These are phyloP conservation scores for Crotalus helleri DNA, from an alignment of 2,113 vertebrate genomes.

Conservation along the genomic window DNA sequence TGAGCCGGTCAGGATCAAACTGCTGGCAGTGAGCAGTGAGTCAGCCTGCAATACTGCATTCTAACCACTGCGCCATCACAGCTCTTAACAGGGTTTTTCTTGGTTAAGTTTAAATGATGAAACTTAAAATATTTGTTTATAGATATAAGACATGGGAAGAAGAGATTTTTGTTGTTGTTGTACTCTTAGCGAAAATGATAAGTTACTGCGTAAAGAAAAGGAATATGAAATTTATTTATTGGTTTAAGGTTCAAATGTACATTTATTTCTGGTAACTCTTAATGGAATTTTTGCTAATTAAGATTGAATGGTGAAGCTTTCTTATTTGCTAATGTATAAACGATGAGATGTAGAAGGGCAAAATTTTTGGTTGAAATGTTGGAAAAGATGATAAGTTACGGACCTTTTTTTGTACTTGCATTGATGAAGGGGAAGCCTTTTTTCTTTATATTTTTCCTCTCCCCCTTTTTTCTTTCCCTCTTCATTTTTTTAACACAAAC, in stretches of 20 bases:
- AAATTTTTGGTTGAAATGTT: neutral
- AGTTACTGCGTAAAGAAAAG: neutral
- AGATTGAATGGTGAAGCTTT: neutral
- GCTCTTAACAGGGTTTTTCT: neutral
- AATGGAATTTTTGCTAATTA: neutral
- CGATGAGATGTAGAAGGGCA: neutral
- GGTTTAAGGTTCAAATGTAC: neutral
- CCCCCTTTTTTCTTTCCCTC: neutral
- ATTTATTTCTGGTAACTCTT: neutral
- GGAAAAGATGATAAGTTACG: neutral
- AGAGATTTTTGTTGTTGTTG: neutral
- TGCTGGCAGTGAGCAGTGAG: no score
- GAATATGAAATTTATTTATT: neutral
- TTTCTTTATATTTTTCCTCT: neutral
- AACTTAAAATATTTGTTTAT: neutral
- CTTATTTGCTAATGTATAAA: neutral
- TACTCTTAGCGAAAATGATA: neutral
- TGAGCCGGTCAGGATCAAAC: no score
- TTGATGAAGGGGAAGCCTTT: neutral
- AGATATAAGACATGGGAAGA: neutral
- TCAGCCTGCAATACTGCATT: no score
- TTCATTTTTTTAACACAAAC: neutral
- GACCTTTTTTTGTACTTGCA: neutral
- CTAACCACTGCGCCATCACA: no score
- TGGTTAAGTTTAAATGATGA: neutral